Conservation (phyloP, 1,140 invertebrate species). For the Pectinophora gossypiella region DNA sequence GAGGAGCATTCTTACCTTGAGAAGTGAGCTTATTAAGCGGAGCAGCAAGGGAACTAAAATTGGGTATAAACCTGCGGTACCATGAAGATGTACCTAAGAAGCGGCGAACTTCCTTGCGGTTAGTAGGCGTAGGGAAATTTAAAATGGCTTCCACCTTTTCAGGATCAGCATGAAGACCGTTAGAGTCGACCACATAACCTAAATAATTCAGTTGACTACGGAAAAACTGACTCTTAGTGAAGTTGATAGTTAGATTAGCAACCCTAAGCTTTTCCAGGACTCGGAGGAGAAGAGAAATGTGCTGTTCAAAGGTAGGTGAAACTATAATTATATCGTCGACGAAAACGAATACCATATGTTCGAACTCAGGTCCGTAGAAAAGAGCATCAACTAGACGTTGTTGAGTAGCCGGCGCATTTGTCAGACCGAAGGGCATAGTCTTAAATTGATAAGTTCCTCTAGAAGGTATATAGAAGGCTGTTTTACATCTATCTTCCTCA, state of each 20-base stretch:
- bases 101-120: conserved; percentile 39
- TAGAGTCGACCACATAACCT: conserved; percentile 30
- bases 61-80: conserved; percentile 34
- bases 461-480: conserved; percentile 12
- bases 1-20: neutral
- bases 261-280: conserved; percentile 43
- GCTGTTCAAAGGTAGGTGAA: conserved; percentile 43
- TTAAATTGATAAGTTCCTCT: conserved; percentile 10
- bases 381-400: conserved; percentile 10
- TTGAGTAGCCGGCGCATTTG: neutral
- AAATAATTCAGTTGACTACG: conserved; percentile 43
- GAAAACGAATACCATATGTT: conserved; percentile 31
- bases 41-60: conserved; percentile 14
- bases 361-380: conserved; percentile 19
- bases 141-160: conserved; percentile 16
- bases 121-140: conserved; percentile 9
- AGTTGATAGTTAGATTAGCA: conserved; percentile 55
- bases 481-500: conserved; percentile 11
- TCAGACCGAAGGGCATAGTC: no score
- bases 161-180: conserved; percentile 19
- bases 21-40: conserved; percentile 10
- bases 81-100: conserved; percentile 60
- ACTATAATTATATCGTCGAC: conserved; percentile 72
- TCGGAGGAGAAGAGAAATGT: conserved; percentile 41
- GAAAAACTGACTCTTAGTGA: conserved; percentile 57